Evolutionary conservation across 2,113 vertebrate genomes (phyloP), one percentile per base, ranked within the genome.

Genomic region (Grus americana): DNA sequence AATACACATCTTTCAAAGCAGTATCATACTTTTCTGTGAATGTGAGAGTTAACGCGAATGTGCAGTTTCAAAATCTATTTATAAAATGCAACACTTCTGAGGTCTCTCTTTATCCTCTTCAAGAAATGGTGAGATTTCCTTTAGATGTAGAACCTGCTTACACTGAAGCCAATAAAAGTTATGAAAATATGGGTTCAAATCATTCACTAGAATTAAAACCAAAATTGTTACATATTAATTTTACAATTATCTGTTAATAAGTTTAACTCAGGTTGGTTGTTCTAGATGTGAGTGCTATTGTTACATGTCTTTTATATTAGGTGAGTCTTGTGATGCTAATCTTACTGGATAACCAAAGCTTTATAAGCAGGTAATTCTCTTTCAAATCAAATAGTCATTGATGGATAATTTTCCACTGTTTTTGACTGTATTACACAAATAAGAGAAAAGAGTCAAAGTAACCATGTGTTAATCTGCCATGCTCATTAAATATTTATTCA

Each of bases 401-500:
- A 89, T 79, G 71, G 93, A 79, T 79, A 92, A 84, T 95, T 95
- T 96, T 95, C 88, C 85, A 76, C 67, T 79, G 32, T 91, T 89
- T 95, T 89, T 95, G 78, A 83, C 78, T 95, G 57, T 70, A 97
- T 88, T 95, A 79, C 67, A 94, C 71, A 97, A 95, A 90, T 91
- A 94, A 94, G 74, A 91, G 83, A 94, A 95, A 91, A 89, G 89
- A 97, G 92, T 93, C 90, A 95, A 79, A 96, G 92, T 96, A 96
- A 93, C 92, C 95, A 97, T 96, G 95, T 97, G 96, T 96, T 96
- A 90, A 79, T 91, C 92, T 96, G 95, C 95, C 71, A 85, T 96
- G 92, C 96, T 96, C 94, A 96, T 97, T 96, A 94, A 96, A 96
- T 97, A 96, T 96, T 97, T 96, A 96, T 96, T 96, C 95, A 95